Conservation (phyloP, 2,797 vertebrate species). For the Chloroceryle inda region DNA sequence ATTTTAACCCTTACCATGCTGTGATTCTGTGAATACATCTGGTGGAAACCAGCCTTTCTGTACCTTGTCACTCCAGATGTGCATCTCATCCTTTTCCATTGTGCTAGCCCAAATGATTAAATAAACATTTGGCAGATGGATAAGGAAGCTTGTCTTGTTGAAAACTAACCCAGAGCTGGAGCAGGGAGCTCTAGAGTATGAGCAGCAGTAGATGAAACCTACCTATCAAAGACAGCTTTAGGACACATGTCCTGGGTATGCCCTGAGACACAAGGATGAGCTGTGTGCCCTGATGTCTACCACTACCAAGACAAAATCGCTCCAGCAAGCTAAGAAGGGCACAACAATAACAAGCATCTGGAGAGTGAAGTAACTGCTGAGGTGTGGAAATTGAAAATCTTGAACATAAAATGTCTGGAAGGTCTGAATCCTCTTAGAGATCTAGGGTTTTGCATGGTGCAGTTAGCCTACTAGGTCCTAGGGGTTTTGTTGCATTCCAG, state of each 20-base stretch:
- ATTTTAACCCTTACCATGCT: neutral
- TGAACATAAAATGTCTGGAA: neutral
- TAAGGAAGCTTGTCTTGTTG: neutral
- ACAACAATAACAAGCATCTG: neutral
- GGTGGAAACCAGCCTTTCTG: neutral
- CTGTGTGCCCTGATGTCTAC: neutral
- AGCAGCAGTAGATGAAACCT: neutral
- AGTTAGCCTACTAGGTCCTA: neutral
- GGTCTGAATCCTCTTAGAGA: neutral
- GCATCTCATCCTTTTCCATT: neutral
- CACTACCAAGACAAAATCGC: neutral
- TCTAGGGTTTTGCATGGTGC: neutral
- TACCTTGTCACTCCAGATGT: neutral
- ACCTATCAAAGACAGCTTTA: neutral
- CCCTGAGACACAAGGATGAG: neutral
- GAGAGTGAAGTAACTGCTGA: neutral
- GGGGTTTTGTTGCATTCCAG: rapidly evolving
- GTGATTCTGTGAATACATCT: rapidly evolving
- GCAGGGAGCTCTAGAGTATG: neutral
- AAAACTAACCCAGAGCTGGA: neutral
- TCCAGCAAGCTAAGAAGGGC: neutral
- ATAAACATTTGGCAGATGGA: neutral
- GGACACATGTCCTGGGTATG: neutral
- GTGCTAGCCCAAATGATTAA: neutral
- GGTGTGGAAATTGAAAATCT: neutral